phyloP scores from a whole-genome alignment of 2,113 vertebrate genomes.

The Tricholaema leucomelas region DNA sequence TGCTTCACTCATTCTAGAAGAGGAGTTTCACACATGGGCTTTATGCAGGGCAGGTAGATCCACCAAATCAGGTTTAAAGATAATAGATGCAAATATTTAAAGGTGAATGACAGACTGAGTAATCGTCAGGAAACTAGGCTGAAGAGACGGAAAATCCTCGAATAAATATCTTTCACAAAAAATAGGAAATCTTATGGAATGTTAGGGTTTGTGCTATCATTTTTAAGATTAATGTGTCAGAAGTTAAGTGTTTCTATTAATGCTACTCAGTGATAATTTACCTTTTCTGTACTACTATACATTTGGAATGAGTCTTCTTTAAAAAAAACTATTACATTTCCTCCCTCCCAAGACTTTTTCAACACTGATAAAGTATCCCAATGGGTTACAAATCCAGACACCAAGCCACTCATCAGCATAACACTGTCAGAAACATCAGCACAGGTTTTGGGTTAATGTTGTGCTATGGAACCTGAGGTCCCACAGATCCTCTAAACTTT shows the following conservation, averaged over 20 bases:
- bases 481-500: background rate
- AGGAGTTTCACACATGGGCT: background rate
- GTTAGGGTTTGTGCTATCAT: background rate
- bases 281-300: conserved; percentile 13
- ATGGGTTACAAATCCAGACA: background rate
- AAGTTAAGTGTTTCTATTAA: conserved; percentile 39
- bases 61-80: conserved; percentile 33
- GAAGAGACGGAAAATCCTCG: conserved; percentile 19
- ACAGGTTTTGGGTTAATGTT: background rate
- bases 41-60: background rate
- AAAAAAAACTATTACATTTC: background rate
- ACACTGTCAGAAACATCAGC: background rate
- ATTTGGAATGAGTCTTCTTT: background rate
- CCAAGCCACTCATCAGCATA: background rate
- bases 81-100: conserved; percentile 57
- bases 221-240: conserved; percentile 39
- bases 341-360: background rate
- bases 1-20: background rate
- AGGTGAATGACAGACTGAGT: background rate
- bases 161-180: background rate
- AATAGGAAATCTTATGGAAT: background rate
- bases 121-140: background rate
- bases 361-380: background rate
- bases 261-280: background rate
- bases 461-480: background rate